A percentile compares a stretch with the other conserved stretches of the same genome.
phyloP scores from a whole-genome alignment of 2,888 invertebrate genomes.

The Caenorhabditis sp. region DNA sequence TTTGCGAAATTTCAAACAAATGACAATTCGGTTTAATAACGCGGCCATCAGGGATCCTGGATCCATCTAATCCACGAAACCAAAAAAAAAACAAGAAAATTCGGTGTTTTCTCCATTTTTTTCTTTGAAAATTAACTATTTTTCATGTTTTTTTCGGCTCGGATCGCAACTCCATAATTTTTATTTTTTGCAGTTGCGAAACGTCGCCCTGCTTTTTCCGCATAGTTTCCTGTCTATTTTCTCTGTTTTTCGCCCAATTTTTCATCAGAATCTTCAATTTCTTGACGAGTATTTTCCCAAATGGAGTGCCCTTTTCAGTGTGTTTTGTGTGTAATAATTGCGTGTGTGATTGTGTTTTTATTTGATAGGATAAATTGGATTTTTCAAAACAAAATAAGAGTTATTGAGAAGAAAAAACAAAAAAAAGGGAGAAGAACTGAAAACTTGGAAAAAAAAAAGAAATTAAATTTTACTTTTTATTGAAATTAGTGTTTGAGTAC shows the following conservation, averaged over 20 bases:
- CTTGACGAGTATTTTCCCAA: not conserved
- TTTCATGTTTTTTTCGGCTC: not conserved
- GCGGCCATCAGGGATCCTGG: slow-evolving; percentile 51
- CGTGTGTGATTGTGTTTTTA: not conserved
- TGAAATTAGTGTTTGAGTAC: too few species aligned
- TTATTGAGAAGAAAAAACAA: too few species aligned
- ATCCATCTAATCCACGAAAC: not conserved
- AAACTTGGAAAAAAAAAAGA: not conserved
- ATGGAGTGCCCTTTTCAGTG: not conserved
- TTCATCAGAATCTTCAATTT: not conserved
- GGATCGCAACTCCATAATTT: too few species aligned
- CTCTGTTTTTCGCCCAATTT: not conserved
- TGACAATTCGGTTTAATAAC: slow-evolving; percentile 69
- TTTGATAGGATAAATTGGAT: not conserved
- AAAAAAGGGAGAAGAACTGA: too few species aligned
- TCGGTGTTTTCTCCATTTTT: too few species aligned
- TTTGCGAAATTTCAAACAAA: slow-evolving; percentile 70
- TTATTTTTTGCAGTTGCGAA: too few species aligned
- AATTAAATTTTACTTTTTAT: not conserved
- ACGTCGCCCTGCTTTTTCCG: too few species aligned
- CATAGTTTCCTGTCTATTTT: too few species aligned
- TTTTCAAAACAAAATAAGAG: too few species aligned
- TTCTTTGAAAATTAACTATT: not conserved
- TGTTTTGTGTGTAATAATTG: not conserved
- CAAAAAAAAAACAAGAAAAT: too few species aligned